Base-by-base conservation (phyloP, 2,797 vertebrate species). In the Gobio occitaniae region DNA sequence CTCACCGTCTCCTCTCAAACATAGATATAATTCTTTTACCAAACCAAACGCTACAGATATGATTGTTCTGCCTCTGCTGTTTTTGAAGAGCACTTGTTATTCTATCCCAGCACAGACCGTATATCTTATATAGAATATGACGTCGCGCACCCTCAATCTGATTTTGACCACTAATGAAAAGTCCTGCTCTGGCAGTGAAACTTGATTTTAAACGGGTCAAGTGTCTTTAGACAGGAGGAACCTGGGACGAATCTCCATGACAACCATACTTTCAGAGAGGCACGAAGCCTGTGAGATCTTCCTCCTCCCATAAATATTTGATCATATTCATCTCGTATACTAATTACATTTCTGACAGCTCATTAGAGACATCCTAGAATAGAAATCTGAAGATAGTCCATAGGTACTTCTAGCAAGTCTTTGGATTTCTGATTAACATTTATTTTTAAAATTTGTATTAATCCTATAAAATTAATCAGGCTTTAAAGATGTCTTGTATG, bases 281-380 rank as follows among this genome's bases (percentile, higher is more conserved):
- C 66, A 41, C n/a, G 59, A 79, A 72, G 63, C 70, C 25, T 25
- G 13, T 25, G 76, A 80, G 77, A 85, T 83, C 61, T 50, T 76
- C 56, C 21, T 50, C 61, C 32, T 38, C 25, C 13, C 36, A 86
- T 88, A 61, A 85, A 89, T 89, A 86, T 88, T 88, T 89, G 77
- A 89, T 85, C 65, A 69, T 88, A 71, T 84, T 88, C 50, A 85
- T 83, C 76, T 78, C 72, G 32, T 81, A 77, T 75, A 77, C 52
- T 89, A 89, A 89, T 89, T 88, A 89, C 56, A 80, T 50, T 84
- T 87, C 65, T 82, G 87, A 82, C 83, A 88, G 52, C 25, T 85
- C 68, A 81, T 87, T 89, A 85, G 86, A 82, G 44, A 70, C 32
- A 6, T 69, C 83, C 69, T 83, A 48, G n/a, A 72, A 80, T 81